Percentiles rank a stretch among this genome's conserved stretches.
phyloP scores from a whole-genome alignment of 2,113 vertebrate species.

The Trinectes maculatus region DNA sequence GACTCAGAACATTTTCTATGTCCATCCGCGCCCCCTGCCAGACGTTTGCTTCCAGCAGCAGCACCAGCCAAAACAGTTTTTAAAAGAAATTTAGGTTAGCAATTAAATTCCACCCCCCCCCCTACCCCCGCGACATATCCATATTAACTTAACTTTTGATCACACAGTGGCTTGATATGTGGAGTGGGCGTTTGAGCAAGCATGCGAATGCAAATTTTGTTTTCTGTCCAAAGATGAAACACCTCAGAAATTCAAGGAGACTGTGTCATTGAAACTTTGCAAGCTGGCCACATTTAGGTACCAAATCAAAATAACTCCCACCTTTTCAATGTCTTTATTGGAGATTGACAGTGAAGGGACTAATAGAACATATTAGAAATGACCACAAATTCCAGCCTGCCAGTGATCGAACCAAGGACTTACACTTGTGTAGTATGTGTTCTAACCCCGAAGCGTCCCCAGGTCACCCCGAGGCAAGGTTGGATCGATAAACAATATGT shows the following conservation, averaged over 20 bases:
- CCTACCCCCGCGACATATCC: slow-evolving; percentile 59
- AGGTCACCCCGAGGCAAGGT: slow-evolving; percentile 11
- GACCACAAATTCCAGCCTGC: too few relatives aligned
- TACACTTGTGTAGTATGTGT: not conserved
- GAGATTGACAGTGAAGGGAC: not conserved
- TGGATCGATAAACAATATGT: slow-evolving; percentile 46
- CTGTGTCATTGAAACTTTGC: slow-evolving; percentile 49
- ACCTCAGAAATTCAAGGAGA: slow-evolving; percentile 60
- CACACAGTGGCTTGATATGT: slow-evolving; percentile 64
- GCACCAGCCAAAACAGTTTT: slow-evolving; percentile 60
- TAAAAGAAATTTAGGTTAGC: slow-evolving; percentile 69
- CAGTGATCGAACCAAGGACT: not conserved
- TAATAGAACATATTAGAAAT: not conserved
- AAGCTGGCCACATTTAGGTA: slow-evolving; percentile 46
- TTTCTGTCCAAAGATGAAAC: slow-evolving; percentile 59
- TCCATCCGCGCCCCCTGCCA: slow-evolving; percentile 33
- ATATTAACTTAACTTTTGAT: slow-evolving; percentile 75
- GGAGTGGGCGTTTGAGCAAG: slow-evolving; percentile 65
- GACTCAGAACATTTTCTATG: slow-evolving; percentile 61
- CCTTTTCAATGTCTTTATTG: not conserved
- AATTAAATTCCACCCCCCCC: slow-evolving; percentile 77
- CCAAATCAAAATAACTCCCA: not conserved
- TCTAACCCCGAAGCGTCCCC: not conserved
- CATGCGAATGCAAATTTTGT: slow-evolving; percentile 71
- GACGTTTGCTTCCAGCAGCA: slow-evolving; percentile 44